Conservation (phyloP, 2,113 vertebrate genomes). For the Lonchura striata region DNA sequence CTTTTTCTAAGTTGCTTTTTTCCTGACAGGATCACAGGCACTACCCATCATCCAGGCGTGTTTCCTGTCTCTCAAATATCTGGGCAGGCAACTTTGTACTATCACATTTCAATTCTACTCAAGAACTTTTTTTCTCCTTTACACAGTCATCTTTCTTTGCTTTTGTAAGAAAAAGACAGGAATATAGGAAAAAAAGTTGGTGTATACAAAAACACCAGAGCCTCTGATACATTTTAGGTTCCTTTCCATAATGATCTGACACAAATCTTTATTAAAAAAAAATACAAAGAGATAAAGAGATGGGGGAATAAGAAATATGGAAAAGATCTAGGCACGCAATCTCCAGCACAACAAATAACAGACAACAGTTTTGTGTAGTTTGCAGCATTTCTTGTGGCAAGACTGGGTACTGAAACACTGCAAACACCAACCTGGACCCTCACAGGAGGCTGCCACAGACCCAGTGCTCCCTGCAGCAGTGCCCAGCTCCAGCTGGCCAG, state of each 20-base stretch:
- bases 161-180: background rate
- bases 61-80: background rate
- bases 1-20: background rate
- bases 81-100: background rate
- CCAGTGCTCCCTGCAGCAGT: fast-evolving
- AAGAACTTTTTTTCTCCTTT: background rate
- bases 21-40: background rate
- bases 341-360: background rate
- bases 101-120: background rate
- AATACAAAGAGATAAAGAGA: background rate
- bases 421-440: background rate
- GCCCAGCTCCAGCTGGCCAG: background rate
- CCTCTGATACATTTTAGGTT: background rate
- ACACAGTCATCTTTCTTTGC: background rate
- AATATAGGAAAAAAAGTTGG: background rate
- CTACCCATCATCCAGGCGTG: background rate
- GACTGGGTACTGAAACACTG: background rate
- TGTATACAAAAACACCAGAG: background rate
- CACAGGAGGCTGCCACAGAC: background rate
- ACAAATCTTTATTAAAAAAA: background rate
- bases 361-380: background rate
- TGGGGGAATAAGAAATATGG: background rate
- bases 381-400: background rate
- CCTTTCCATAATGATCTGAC: background rate
- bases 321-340: background rate